A percentile compares a stretch with the other conserved stretches of the same genome.
These are phyloP conservation scores for Amiota communis DNA, from an alignment of 2,888 invertebrate genomes.

Conservation along the genomic window DNA sequence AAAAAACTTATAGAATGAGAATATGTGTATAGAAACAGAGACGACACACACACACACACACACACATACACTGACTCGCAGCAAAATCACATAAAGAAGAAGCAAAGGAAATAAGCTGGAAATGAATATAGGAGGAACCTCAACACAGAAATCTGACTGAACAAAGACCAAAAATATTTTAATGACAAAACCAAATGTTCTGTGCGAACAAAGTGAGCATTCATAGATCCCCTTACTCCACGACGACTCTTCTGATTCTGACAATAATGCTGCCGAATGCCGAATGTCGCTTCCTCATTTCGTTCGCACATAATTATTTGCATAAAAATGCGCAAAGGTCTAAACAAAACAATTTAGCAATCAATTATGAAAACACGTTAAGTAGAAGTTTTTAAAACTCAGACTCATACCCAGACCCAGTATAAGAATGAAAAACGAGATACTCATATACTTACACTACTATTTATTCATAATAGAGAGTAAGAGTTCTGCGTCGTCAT, in stretches of 20 bases:
- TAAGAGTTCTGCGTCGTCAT: no score
- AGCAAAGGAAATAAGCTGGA: not conserved
- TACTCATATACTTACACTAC: no score
- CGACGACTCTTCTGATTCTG: not conserved
- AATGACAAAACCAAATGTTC: constrained; percentile 60
- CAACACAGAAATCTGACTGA: constrained; percentile 48
- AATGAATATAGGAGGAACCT: constrained; percentile 5
- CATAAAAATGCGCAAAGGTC: constrained; percentile 65
- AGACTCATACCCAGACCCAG: no score
- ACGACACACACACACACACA: no score
- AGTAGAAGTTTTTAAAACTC: constrained; percentile 51
- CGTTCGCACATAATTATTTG: constrained; percentile 63
- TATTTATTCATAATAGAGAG: no score
- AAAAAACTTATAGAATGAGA: constrained; percentile 26
- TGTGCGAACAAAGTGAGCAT: constrained; percentile 56
- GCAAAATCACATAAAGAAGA: not conserved
- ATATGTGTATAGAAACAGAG: constrained; percentile 30
- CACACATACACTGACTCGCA: no score
- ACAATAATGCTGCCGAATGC: not conserved
- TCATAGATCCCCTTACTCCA: constrained; percentile 10
- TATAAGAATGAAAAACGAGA: no score
- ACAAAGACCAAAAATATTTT: constrained; percentile 62
- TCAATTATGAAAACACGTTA: constrained; percentile 68
- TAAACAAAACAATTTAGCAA: constrained; percentile 68
- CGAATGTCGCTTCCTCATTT: constrained; percentile 48